Evolutionary conservation across 2,113 vertebrate species (phyloP).

Genomic region (Fregetta grallaria): DNA sequence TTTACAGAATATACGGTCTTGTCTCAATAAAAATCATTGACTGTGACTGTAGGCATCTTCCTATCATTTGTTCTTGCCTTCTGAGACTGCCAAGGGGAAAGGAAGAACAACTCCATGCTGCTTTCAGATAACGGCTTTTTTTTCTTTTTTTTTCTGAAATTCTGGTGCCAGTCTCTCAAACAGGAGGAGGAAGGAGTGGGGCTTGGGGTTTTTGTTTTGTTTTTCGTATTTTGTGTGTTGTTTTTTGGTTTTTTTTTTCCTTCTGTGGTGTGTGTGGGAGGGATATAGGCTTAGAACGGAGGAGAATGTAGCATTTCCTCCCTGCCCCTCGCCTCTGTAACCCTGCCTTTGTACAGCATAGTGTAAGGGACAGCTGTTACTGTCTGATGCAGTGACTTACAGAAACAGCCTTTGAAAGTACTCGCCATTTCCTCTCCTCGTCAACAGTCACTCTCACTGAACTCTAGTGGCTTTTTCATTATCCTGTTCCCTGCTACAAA

Average conservation of each 20-base stretch:
- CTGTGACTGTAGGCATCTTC: neutral
- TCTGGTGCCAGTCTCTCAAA: neutral
- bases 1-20: neutral
- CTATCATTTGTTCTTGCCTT: neutral
- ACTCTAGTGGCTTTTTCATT: neutral
- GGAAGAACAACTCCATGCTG: neutral
- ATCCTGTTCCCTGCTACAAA: neutral
- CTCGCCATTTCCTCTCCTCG: neutral
- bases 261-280: neutral
- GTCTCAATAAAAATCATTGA: slow-evolving; percentile 21
- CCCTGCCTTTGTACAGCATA: neutral
- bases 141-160: neutral
- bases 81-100: neutral
- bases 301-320: neutral
- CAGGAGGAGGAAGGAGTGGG: neutral
- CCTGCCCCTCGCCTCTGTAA: neutral
- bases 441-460: neutral
- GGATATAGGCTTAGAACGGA: neutral
- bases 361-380: neutral
- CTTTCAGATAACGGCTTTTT: neutral
- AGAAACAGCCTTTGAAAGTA: neutral
- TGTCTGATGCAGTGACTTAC: neutral
- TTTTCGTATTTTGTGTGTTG: too few relatives aligned
- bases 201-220: neutral
- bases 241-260: neutral